These are phyloP conservation scores for Syngnathus typhle DNA, from an alignment of 2,113 vertebrate species.

Conservation along the genomic window DNA sequence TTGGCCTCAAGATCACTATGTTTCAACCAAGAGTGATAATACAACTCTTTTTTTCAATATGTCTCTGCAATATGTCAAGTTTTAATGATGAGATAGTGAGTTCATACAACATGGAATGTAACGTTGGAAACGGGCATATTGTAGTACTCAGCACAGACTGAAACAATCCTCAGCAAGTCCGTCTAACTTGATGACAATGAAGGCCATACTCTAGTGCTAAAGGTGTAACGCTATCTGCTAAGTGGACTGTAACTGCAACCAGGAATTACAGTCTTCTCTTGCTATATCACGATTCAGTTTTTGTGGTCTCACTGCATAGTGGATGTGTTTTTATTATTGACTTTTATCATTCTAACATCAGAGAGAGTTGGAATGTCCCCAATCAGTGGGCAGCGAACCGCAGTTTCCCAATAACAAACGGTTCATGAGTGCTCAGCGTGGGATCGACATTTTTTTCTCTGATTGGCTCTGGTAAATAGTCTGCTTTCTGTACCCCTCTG, in stretches of 20 bases:
- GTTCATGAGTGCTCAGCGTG: too few relatives aligned
- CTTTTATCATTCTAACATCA: too few relatives aligned
- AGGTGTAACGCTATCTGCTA: not conserved
- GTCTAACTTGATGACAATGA: not conserved
- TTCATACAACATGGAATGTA: not conserved
- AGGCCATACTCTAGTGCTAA: not conserved
- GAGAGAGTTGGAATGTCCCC: too few relatives aligned
- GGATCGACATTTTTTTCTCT: too few relatives aligned
- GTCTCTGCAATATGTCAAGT: constrained; percentile 10
- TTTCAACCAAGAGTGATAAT: constrained; percentile 10
- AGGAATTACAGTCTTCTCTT: not conserved
- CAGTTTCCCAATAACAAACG: too few relatives aligned
- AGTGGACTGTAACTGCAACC: not conserved
- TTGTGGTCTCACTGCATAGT: too few relatives aligned
- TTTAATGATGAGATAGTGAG: not conserved
- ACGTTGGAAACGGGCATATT: not conserved
- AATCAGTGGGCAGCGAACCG: too few relatives aligned
- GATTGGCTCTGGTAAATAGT: too few relatives aligned
- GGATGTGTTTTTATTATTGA: too few relatives aligned
- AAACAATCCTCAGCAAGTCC: not conserved
- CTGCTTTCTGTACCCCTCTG: too few relatives aligned
- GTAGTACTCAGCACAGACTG: not conserved
- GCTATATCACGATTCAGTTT: too few relatives aligned
- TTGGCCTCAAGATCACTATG: constrained; percentile 4
- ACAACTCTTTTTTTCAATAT: constrained; percentile 9